Evolutionary conservation across 2,113 vertebrate genomes (phyloP), one percentile per base, ranked within the genome.

Genomic region (Scopus umbretta): DNA sequence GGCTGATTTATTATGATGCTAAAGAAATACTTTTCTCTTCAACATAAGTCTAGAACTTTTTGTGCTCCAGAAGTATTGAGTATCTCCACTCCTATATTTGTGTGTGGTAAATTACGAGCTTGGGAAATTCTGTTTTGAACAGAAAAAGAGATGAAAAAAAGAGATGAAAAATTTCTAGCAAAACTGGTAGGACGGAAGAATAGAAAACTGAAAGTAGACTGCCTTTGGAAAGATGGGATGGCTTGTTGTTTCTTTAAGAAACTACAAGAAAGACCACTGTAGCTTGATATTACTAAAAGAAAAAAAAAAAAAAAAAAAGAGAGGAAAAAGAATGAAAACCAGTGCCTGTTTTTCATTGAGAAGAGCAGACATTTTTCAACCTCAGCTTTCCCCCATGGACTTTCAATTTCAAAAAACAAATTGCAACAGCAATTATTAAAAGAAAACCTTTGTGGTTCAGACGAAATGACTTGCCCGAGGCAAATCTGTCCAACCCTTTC

Each of bases 361-460:
- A 95, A 91, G 16, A 68, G 45, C n/a, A 68, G 53, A 49, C 11
- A 45, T 76, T 76, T 94, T 58, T 91, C 55, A 94, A 81, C 26
- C 23, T 75, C 55, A 88, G 40, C 42, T 66, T 92, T 75, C 26
- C 43, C 75, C 25, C 27, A n/a, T 1, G 1, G 65, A 86, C n/a
- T 85, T 56, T 76, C 80, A 84, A 81, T 91, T 94, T 88, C 21
- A 88, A 53, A 89, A 89, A 72, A 10, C 40, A 84, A 94, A 93
- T 62, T 84, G 40, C 34, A 87, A 73, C 30, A 82, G 56, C 53
- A 66, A 43, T 82, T 75, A 86, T 82, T 87, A 72, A 87, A 94
- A 74, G 23, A 79, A 94, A 86, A 91, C 7, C 29, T 83, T 38
- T 80, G 58, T 67, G 14, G 40, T 70, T 92, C 40, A 68, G 43